phyloP scores from a whole-genome alignment of 2,113 vertebrate species.

The Nymphicus hollandicus region DNA sequence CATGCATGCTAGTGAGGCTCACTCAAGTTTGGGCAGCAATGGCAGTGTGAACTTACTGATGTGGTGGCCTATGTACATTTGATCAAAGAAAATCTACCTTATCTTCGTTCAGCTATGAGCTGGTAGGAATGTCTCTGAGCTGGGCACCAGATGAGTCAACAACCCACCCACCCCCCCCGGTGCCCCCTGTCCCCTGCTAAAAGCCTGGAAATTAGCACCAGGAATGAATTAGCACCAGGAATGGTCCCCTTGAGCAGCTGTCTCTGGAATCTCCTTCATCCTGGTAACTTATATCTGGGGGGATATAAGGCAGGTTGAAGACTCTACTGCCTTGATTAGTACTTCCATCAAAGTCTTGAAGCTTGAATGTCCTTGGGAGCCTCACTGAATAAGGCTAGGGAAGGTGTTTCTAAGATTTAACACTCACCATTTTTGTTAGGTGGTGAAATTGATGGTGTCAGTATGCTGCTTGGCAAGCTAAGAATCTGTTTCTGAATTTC shows the following conservation, averaged over 20 bases:
- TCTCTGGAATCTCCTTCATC: neutral
- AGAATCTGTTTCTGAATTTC: neutral
- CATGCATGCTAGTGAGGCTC: neutral
- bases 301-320: neutral
- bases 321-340: neutral
- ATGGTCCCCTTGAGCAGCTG: neutral
- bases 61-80: accelerated
- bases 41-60: neutral
- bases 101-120: neutral
- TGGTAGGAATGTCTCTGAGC: neutral
- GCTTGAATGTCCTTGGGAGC: neutral
- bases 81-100: neutral
- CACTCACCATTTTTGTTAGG: accelerated
- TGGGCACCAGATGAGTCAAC: neutral
- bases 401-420: neutral
- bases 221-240: neutral
- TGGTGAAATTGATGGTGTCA: neutral
- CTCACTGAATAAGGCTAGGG: neutral
- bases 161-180: too few species aligned
- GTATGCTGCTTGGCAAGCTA: neutral
- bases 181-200: neutral
- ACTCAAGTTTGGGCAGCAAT: neutral
- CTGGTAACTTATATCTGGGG: neutral
- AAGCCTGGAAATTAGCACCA: neutral
- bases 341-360: neutral